Conservation (phyloP, 2,888 invertebrate species). For the Pseudanteris insignis region DNA sequence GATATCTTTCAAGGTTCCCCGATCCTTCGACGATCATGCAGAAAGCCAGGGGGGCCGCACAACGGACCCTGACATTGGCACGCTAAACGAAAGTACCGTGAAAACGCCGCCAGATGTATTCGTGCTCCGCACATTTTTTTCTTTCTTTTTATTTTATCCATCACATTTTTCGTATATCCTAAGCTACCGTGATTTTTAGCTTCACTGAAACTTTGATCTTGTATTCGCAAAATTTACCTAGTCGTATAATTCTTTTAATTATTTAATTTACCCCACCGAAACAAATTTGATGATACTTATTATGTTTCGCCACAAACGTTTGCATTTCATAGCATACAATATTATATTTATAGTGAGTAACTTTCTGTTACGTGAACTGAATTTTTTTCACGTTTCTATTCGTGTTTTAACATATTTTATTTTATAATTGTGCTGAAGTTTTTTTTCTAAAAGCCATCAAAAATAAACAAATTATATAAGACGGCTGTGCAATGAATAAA, state of each 20-base stretch:
- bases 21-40: constrained; percentile 36
- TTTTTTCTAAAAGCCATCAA: background rate
- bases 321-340: too few relatives aligned
- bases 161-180: constrained; percentile 25
- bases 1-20: constrained; percentile 60
- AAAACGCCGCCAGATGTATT: constrained; percentile 30
- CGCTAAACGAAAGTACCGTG: constrained; percentile 37
- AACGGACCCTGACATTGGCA: constrained; percentile 44
- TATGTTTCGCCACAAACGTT: too few relatives aligned
- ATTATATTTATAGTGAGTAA: too few relatives aligned
- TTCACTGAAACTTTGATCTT: constrained; percentile 19
- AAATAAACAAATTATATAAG: too few relatives aligned
- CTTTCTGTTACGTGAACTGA: too few relatives aligned
- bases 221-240: background rate
- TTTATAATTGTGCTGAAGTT: background rate
- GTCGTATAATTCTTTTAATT: background rate
- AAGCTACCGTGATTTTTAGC: constrained; percentile 18
- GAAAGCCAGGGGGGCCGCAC: constrained; percentile 29
- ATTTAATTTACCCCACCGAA: too few relatives aligned
- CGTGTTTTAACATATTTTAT: constrained; percentile 3
- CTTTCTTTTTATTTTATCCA: too few relatives aligned
- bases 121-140: constrained; percentile 33
- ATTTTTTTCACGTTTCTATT: background rate
- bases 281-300: too few relatives aligned
- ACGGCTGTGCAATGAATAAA: too few relatives aligned